Base-by-base conservation (phyloP, 2,113 vertebrate genomes). In the Eptesicus fuscus region DNA sequence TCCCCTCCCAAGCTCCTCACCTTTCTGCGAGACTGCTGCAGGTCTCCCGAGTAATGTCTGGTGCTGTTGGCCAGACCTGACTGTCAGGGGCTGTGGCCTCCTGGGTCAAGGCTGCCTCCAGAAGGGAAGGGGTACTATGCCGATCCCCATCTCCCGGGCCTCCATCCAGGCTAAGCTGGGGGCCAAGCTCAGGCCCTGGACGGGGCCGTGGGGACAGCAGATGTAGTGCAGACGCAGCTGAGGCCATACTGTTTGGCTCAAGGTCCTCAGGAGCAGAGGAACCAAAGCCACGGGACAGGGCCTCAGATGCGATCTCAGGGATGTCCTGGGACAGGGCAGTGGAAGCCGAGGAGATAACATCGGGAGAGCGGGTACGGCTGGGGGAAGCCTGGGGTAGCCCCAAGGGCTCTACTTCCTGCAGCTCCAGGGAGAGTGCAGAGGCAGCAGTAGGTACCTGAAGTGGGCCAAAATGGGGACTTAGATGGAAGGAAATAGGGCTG, bases 321-420 rank as follows among this genome's bases (percentile, higher is more conserved):
- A 99, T 99, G 53, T 99, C 99, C 95, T 99, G 99, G 42, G 99
- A 99, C 98, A 99, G 98, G 96, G 99, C 99, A 3, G 99, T 99
- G 83, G 99, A 99, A 86, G 99, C 99, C 0, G 99, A 99, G 73
- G 99, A 99, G 97, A 99, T 99, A 95, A 99, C 99, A 0, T 99
- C 99, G 0, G 99, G 99, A 1, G 99, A 99, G 70, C 99, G 99
- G 42, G 99, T 99, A 0, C 99, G 98, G 32, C 99, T 99, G 0
- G 99, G 99, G 28, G 99, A 99, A 18, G 99, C 98, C 97, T 99
- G 98, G 0, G 99, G 98, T 12, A 99, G 98, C 88, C 99, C 98
- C 93, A 99, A 98, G 8, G 99, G 98, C 85, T 99, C 99, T 83
- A 99, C 98, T 56, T 99, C 98, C 96, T 99, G 99, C 74, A 98